Base-by-base conservation (phyloP, 2,113 vertebrate genomes). In the Poicephalus meyeri region DNA sequence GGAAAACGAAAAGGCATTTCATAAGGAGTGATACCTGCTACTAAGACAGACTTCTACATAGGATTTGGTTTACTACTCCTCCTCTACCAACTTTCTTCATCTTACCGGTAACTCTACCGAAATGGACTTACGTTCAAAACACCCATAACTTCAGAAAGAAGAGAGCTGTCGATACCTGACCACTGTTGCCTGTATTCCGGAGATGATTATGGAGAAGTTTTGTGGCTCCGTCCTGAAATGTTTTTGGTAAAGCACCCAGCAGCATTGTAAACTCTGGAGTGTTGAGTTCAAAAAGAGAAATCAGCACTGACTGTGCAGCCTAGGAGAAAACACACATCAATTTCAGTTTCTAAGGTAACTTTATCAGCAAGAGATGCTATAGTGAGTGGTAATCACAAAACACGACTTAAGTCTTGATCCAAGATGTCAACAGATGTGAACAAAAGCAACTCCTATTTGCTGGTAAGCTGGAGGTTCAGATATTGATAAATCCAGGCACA, bases 251-350 rank as follows among this genome's bases (percentile, higher is more conserved):
- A 98, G 99, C 99, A 95, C 98, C 99, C 97, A 99, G 97, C 17
- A 99, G 97, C 99, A 99, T 99, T 95, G 99, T 99, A 97, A 99
- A 99, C 98, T 99, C 99, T 77, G 99, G 99, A 49, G 99, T 99
- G 97, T 99, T 99, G 91, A 99, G 98, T 97, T 99, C 99, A 98
- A 99, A 99, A 95, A 99, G 97, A 17, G 99, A 98, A 96, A 99
- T 99, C 71, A 99, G 97, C 97, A 99, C 99, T 61, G 98, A 98
- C 95, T 99, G 99, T 11, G 99, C 99, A 66, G 99, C 99, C 99
- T 99, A 96, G 41, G 64, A 84, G 13, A 90, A 84, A 77, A 94
- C 10, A 55, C 3, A 82, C 28, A 47, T 53, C 60, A 26, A 50
- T 35, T 84, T 52, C 16, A 55, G 31, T 55, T 76, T 82, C 47